phyloP scores from a whole-genome alignment of 2,888 invertebrate species.

The Ernsta delagoae region DNA sequence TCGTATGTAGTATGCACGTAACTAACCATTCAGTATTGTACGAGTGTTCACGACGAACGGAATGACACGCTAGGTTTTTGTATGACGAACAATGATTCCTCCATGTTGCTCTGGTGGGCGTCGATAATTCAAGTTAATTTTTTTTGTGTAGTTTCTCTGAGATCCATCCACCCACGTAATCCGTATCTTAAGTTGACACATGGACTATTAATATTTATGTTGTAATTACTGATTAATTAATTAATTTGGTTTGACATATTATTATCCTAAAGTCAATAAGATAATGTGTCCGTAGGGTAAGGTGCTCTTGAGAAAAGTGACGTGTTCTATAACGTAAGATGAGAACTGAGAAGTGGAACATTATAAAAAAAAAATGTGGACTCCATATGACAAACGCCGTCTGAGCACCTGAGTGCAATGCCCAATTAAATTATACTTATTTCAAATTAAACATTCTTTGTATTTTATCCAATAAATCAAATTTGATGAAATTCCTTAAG shows the following conservation, averaged over 20 bases:
- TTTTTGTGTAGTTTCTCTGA: background rate
- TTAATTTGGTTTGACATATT: conserved; percentile 9
- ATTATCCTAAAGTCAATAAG: conserved; percentile 16
- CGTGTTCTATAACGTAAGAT: no score
- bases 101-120: conserved; percentile 23
- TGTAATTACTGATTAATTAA: conserved; percentile 16
- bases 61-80: conserved; percentile 20
- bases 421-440: no score
- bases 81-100: conserved; percentile 10
- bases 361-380: no score
- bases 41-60: conserved; percentile 5
- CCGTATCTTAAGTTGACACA: conserved; percentile 1
- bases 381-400: no score
- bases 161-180: conserved; percentile 8
- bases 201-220: conserved; percentile 15
- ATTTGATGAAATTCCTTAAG: no score
- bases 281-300: background rate
- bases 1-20: conserved; percentile 1
- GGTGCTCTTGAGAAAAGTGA: no score
- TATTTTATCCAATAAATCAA: no score
- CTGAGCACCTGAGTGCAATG: no score
- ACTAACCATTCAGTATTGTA: conserved; percentile 8
- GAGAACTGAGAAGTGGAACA: no score
- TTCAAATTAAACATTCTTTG: no score
- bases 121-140: conserved; percentile 25